Percentiles rank a stretch among this genome's conserved stretches.
Conservation (phyloP, 2,113 vertebrate species). For the Xiphophorus couchianus region DNA sequence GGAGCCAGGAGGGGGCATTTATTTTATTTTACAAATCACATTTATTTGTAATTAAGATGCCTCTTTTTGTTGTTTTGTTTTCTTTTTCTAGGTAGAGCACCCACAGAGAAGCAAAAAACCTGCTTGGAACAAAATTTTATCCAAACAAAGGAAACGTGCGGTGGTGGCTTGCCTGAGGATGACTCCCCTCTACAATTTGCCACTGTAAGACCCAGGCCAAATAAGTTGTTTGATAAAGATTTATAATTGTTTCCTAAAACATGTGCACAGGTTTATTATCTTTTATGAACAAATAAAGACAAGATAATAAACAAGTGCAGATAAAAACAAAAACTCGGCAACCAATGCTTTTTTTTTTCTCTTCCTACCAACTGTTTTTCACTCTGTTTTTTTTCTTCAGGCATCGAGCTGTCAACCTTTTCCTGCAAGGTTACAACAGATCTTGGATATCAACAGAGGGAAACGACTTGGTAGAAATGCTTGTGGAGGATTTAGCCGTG, state of each 20-base stretch:
- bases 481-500: conserved; percentile 95
- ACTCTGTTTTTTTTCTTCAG: conserved; percentile 65
- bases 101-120: conserved; percentile 88
- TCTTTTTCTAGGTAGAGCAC: conserved; percentile 87
- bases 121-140: conserved; percentile 89
- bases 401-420: conserved; percentile 93
- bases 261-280: too few species aligned
- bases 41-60: background rate
- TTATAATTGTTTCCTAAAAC: background rate
- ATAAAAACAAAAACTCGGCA: background rate
- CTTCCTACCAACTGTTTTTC: background rate
- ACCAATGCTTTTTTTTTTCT: background rate
- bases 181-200: conserved; percentile 93
- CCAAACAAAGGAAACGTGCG: conserved; percentile 94
- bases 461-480: conserved; percentile 89
- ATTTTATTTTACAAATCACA: too few species aligned
- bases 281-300: too few species aligned
- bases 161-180: conserved; percentile 96
- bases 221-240: background rate
- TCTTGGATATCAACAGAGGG: conserved; percentile 92
- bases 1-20: too few species aligned
- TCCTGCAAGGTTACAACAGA: conserved; percentile 94
- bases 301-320: background rate
- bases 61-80: background rate
- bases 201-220: conserved; percentile 78